These are phyloP conservation scores for Dipodomys spectabilis DNA, from an alignment of 2,113 vertebrate species.

Conservation along the genomic window DNA sequence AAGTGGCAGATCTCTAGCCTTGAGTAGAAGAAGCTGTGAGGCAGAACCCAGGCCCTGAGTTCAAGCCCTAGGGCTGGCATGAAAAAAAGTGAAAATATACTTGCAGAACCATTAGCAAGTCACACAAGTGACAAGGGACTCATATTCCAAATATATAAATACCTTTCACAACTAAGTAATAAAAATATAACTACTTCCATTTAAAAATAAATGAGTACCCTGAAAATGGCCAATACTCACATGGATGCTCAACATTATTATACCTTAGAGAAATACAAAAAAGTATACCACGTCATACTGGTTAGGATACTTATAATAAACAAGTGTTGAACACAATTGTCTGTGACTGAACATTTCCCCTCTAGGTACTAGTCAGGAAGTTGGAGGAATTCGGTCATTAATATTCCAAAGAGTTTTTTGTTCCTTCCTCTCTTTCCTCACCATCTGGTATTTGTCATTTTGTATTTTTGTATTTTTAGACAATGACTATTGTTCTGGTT, in stretches of 20 bases:
- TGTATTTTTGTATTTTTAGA: neutral
- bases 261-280: neutral
- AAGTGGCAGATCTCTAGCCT: no score
- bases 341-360: neutral
- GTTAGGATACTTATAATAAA: no score
- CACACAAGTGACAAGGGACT: neutral
- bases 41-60: no score
- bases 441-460: neutral
- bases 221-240: neutral
- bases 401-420: neutral
- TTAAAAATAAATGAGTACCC: neutral
- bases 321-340: neutral
- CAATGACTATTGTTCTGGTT: neutral
- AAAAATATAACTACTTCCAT: neutral
- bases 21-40: no score
- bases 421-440: neutral
- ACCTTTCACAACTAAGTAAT: neutral
- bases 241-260: neutral
- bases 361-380: neutral
- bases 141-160: neutral
- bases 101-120: slow-evolving; percentile 1
- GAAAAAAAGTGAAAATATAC: neutral
- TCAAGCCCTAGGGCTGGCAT: no score
- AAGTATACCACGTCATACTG: neutral
- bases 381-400: neutral